A percentile compares a stretch with the other conserved stretches of the same genome.
phyloP scores from a whole-genome alignment of 1,140 invertebrate genomes.

The Calycopis cecrops region DNA sequence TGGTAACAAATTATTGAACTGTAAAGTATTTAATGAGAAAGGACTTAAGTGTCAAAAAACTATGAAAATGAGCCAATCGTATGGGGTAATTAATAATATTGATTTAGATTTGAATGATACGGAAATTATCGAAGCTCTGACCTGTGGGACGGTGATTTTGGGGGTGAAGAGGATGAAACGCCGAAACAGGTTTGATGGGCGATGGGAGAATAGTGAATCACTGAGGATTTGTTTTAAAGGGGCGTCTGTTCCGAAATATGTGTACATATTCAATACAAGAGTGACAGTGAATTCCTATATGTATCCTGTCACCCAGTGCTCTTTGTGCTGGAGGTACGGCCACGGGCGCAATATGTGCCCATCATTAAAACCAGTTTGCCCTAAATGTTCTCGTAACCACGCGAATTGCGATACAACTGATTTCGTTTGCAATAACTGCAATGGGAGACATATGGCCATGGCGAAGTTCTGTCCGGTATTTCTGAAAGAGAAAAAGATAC shows the following conservation, averaged over 20 bases:
- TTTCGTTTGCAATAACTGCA: constrained; percentile 33
- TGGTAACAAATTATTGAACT: constrained; percentile 12
- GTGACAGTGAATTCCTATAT: constrained; percentile 27
- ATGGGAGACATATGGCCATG: constrained; percentile 26
- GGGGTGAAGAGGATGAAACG: constrained; percentile 24
- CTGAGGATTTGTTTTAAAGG: constrained; percentile 27
- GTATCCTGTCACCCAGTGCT: constrained; percentile 37
- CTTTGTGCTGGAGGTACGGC: constrained; percentile 32
- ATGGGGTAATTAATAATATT: constrained; percentile 22
- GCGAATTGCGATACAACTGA: constrained; percentile 27
- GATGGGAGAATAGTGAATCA: constrained; percentile 25
- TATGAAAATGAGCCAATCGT: constrained; percentile 16
- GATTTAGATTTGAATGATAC: constrained; percentile 16
- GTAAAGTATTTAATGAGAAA: constrained; percentile 17
- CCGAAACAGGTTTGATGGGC: constrained; percentile 11
- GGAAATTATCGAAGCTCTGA: constrained; percentile 16
- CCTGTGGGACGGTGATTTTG: constrained; percentile 12
- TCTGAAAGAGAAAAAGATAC: constrained; percentile 29
- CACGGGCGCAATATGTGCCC: constrained; percentile 28
- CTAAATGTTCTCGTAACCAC: constrained; percentile 32
- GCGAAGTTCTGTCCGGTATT: constrained; percentile 27
- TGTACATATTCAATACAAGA: constrained; percentile 22
- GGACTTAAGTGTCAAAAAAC: constrained; percentile 18
- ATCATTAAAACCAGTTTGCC: constrained; percentile 29
- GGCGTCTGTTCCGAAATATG: constrained; percentile 12